phyloP scores from a whole-genome alignment of 2,888 invertebrate species.

The Caenorhabditis sp. region DNA sequence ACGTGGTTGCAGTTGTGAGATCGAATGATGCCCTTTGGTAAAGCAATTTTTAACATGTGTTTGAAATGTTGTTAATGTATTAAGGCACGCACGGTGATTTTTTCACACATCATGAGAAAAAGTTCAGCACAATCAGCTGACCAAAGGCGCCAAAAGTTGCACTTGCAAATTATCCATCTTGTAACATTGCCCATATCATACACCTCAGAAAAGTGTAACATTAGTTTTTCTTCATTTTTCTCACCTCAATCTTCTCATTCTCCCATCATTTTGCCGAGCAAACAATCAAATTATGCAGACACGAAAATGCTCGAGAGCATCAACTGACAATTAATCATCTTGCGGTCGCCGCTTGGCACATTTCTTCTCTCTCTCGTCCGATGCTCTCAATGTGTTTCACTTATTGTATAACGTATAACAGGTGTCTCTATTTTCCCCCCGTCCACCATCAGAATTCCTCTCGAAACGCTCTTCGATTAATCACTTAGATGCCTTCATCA shows the following conservation, averaged over 20 bases:
- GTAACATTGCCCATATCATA: no score
- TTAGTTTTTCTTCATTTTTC: constrained; percentile 15
- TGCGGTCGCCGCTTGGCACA: constrained; percentile 50
- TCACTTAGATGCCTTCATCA: constrained; percentile 49
- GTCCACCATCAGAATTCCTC: constrained; percentile 27
- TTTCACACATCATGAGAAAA: no score
- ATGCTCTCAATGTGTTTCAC: constrained; percentile 33
- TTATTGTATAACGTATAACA: constrained; percentile 55
- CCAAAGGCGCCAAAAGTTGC: no score
- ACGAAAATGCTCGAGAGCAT: constrained; percentile 15
- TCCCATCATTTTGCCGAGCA: background rate
- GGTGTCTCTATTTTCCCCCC: constrained; percentile 35
- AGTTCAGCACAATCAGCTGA: no score
- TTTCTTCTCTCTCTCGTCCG: constrained; percentile 5
- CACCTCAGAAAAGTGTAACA: background rate
- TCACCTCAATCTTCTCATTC: constrained; percentile 16
- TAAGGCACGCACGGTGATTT: no score
- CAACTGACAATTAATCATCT: constrained; percentile 61
- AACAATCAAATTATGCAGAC: constrained; percentile 49
- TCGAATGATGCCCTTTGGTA: no score
- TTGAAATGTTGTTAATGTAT: no score
- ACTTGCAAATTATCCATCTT: no score
- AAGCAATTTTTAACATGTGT: no score
- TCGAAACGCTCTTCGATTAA: constrained; percentile 34
- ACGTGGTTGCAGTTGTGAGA: no score